Base-by-base conservation (phyloP, 2,888 invertebrate genomes). In the Catocala fraxini region DNA sequence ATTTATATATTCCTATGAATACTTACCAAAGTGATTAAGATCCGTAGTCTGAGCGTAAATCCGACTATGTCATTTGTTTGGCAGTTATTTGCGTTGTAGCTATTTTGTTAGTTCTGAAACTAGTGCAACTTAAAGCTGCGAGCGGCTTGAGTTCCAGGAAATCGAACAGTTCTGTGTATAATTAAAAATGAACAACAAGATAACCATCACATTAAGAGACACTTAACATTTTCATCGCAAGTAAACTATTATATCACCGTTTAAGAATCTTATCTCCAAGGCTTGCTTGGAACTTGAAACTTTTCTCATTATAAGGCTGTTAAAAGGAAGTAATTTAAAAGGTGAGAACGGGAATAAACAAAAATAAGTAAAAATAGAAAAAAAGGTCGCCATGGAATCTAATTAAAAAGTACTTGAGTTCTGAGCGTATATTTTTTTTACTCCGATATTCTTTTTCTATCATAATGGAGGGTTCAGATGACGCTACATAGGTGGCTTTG, bases 271-370 rank as follows among this genome's bases (percentile, higher is more conserved):
- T 73, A 77, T 82, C 82, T 68, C 6, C n/a, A 54, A 52, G 35
- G 61, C 53, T 69, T 60, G 41, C 59, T 65, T 63, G 63, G 68
- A 68, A 75, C 73, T 82, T 69, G 59, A 81, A 89, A 89, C 86
- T 89, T 89, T 88, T 81, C 87, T 88, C 89, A 88, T 89, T 89
- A 89, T 82, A 81, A 63, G 75, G 72, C 81, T 77, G 82, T 84
- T 83, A 83, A 79, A 63, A 67, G 61, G 67, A 84, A 83, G 84
- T 77, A 80, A 83, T 81, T 82, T 82, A 85, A 79, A 79, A 87
- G 84, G 86, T 85, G 85, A 82, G 81, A 80, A 79, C 47, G 62
- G 59, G 73, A 78, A 80, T 79, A 82, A 82, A 80, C 75, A 80
- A 79, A 80, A 76, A 69, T 55, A 80, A 79, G 77, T 63, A 80